Evolutionary conservation across 2,797 vertebrate genomes (phyloP).

Genomic region (Menidia menidia): DNA sequence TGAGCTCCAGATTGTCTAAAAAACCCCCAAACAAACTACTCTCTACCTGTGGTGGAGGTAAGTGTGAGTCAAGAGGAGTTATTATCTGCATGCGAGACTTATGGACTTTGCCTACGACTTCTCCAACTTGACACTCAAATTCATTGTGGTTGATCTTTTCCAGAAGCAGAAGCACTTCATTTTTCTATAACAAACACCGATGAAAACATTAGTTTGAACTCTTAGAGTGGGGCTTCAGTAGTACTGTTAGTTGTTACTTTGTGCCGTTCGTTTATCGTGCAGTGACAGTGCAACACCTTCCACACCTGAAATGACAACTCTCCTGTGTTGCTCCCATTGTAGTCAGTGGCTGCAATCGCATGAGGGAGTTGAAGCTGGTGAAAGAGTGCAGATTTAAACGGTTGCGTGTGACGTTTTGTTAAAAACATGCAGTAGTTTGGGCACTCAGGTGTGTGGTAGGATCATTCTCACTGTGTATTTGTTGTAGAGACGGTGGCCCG

Average conservation of each 20-base stretch:
- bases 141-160: conserved; percentile 80
- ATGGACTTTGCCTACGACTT: conserved; percentile 77
- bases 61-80: conserved; percentile 72
- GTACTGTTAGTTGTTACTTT: not conserved
- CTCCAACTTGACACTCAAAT: conserved; percentile 85
- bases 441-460: not conserved
- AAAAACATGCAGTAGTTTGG: not conserved
- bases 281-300: not conserved
- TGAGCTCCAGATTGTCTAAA: not conserved
- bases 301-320: conserved; percentile 90
- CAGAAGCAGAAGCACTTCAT: conserved; percentile 84
- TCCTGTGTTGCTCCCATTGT: conserved; percentile 77
- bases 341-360: conserved; percentile 83
- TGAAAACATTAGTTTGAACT: not conserved
- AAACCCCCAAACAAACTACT: not conserved
- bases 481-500: conserved; percentile 94
- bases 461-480: conserved; percentile 89
- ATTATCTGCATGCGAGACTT: conserved; percentile 85
- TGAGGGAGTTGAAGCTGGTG: conserved; percentile 88
- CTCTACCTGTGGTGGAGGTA: conserved; percentile 61
- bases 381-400: conserved; percentile 37
- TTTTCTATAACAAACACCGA: conserved; percentile 74
- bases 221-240: not conserved
- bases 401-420: not conserved
- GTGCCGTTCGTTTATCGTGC: not conserved